Evolutionary conservation across 2,888 invertebrate species (phyloP).

Genomic region (Aspidiotus rigidus): DNA sequence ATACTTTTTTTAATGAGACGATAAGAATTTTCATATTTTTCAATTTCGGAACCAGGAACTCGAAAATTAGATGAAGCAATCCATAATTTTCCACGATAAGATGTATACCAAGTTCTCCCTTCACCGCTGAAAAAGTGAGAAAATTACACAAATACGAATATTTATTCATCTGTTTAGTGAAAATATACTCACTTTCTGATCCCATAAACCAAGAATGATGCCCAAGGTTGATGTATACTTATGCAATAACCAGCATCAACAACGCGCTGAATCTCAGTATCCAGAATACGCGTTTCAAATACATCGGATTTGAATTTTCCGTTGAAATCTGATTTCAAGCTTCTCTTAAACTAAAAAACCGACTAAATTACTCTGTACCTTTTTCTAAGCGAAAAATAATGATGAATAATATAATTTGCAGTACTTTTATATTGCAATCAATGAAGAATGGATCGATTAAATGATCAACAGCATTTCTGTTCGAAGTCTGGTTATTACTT

Average conservation of each 20-base stretch:
- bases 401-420: no score
- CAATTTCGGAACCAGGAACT: conserved; percentile 49
- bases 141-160: background rate
- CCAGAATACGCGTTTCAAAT: conserved; percentile 41
- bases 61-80: conserved; percentile 74
- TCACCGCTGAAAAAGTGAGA: conserved; percentile 59
- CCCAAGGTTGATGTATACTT: conserved; percentile 95
- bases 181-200: conserved; percentile 64
- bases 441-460: conserved; percentile 19
- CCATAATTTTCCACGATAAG: conserved; percentile 88
- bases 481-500: no score
- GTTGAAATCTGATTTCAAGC: no score
- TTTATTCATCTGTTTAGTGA: background rate
- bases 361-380: background rate
- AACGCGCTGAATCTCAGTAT: conserved; percentile 69
- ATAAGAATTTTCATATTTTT: conserved; percentile 32
- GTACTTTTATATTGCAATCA: conserved; percentile 5
- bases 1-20: conserved; percentile 16
- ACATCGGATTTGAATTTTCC: no score
- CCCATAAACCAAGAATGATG: conserved; percentile 80
- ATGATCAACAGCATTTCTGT: conserved; percentile 6
- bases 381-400: no score
- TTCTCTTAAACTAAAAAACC: conserved; percentile 15
- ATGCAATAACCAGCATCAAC: conserved; percentile 77
- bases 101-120: conserved; percentile 85